phyloP scores from a whole-genome alignment of 2,113 vertebrate genomes.

The Microcebus murinus region DNA sequence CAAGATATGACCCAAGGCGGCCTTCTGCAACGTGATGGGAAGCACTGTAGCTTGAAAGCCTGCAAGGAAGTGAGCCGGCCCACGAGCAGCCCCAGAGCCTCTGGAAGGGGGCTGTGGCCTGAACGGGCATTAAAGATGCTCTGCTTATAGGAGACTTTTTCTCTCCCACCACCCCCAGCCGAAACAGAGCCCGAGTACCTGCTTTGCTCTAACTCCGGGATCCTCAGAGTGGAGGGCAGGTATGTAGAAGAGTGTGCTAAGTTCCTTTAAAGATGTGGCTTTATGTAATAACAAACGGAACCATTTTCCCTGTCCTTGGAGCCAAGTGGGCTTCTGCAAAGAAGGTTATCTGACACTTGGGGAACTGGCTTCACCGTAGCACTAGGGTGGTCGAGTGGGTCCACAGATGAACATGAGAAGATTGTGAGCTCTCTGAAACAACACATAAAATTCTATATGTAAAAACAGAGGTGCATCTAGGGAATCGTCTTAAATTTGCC shows the following conservation, averaged over 20 bases:
- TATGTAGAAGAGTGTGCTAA: background rate
- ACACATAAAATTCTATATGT: background rate
- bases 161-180: rapidly evolving
- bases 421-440: background rate
- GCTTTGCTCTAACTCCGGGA: rapidly evolving
- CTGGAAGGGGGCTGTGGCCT: background rate
- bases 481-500: background rate
- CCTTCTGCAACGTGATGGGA: background rate
- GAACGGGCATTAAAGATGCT: background rate
- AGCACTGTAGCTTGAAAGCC: background rate
- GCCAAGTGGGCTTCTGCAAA: background rate
- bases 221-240: background rate
- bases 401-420: background rate
- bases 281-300: background rate
- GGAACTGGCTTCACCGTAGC: background rate
- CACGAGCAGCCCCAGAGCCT: background rate
- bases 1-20: background rate
- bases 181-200: background rate
- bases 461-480: background rate
- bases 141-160: background rate
- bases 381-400: background rate
- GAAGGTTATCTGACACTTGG: background rate
- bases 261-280: background rate
- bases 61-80: background rate
- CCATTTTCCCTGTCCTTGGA: background rate